Evolutionary conservation across 2,888 invertebrate genomes (phyloP), one percentile per base, ranked within the genome.

Genomic region (Mythimna impura): DNA sequence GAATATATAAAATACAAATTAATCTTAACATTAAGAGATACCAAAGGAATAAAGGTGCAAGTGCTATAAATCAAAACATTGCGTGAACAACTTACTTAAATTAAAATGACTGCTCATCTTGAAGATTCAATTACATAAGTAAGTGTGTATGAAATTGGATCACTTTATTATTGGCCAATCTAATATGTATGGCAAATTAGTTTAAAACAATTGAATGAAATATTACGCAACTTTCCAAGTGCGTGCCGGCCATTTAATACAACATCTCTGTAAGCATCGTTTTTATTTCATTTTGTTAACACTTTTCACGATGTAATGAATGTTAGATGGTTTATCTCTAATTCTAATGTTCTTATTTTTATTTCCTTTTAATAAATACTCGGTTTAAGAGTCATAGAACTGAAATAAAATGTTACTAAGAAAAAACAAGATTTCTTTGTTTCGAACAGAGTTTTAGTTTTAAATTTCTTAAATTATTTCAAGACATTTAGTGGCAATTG

Each of bases 161-260:
- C 72, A 77, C 54, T 77, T 80, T 78, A 70, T 65, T 84, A 84
- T 84, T 84, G 66, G 63, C 75, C 71, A 86, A 86, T 81, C 73
- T 80, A 73, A 77, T 78, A 68, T 78, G 79, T 71, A 78, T 61
- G 34, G 84, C 70, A 78, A 84, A 81, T 84, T 86, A 68, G 75
- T 68, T 79, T 66, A 17, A 86, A 84, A 86, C 86, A 86, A 86
- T 86, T 80, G 86, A 84, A 85, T 76, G 68, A 78, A 83, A 76
- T 74, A 72, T 85, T 77, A 67, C 50, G 71, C 40, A 82, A 85
- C 30, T 52, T 47, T n/a, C 50, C 47, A 57, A 76, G 66, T 80
- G 76, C 71, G 80, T 73, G 76, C 55, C 17, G 9, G 30, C 69
- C 66, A 73, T 79, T 81, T 73, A 80, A 65, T 71, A 69, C 57